A percentile compares a stretch with the other conserved stretches of the same genome.
These are phyloP conservation scores for Eudasyphora cyanicolor DNA, from an alignment of 2,888 invertebrate species.

Conservation along the genomic window DNA sequence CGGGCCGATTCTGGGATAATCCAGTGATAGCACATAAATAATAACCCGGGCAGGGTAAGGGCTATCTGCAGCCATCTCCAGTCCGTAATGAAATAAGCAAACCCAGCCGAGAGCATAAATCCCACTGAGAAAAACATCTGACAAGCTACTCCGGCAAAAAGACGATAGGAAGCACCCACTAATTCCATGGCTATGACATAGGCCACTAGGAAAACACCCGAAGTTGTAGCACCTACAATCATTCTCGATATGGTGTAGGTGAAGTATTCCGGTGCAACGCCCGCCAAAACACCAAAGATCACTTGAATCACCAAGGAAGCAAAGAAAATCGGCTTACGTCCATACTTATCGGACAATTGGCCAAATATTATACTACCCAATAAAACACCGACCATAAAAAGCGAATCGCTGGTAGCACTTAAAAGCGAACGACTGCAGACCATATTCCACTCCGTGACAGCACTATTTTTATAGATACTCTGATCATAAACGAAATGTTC, in stretches of 20 bases:
- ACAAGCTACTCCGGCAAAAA: constrained; percentile 86
- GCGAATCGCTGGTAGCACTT: constrained; percentile 84
- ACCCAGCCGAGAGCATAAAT: constrained; percentile 85
- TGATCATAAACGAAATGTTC: constrained; percentile 83
- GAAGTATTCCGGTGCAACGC: constrained; percentile 85
- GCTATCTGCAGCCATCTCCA: constrained; percentile 87
- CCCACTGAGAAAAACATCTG: constrained; percentile 89
- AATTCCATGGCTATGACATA: constrained; percentile 89
- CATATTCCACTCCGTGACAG: constrained; percentile 86
- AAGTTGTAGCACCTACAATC: constrained; percentile 87
- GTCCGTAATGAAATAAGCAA: constrained; percentile 85
- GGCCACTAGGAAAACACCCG: constrained; percentile 88
- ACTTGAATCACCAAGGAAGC: constrained; percentile 85
- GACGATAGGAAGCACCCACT: constrained; percentile 86
- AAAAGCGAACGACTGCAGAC: constrained; percentile 85
- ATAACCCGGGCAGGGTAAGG: constrained; percentile 85
- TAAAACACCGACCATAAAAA: constrained; percentile 86
- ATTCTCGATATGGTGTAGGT: constrained; percentile 85
- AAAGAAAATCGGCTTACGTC: constrained; percentile 87
- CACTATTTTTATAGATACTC: constrained; percentile 83
- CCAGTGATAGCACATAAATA: constrained; percentile 87
- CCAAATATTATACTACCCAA: constrained; percentile 87
- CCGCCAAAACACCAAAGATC: constrained; percentile 84
- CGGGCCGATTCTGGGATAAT: constrained; percentile 88
- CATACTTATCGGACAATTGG: constrained; percentile 86